Evolutionary conservation across 2,113 vertebrate species (phyloP).

Genomic region (Aviceda subcristata): DNA sequence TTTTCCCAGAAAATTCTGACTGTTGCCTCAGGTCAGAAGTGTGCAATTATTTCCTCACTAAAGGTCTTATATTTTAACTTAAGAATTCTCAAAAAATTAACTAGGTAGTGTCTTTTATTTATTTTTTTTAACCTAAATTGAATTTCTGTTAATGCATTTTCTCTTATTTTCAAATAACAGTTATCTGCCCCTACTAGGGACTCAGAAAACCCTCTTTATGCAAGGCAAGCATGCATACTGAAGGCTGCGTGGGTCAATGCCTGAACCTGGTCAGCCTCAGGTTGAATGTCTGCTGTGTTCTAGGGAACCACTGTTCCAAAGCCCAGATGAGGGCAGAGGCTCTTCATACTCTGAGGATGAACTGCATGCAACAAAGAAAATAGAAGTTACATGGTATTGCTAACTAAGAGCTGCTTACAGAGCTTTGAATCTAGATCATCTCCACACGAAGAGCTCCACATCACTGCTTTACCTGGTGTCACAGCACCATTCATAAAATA

Average conservation of each 20-base stretch:
- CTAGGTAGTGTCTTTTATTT: neutral
- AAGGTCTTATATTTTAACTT: constrained; percentile 28
- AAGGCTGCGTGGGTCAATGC: neutral
- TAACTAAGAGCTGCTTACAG: neutral
- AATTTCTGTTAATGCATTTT: constrained; percentile 1
- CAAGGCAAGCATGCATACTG: neutral
- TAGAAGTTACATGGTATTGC: neutral
- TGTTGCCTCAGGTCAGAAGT: constrained; percentile 30
- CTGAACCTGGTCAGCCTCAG: neutral
- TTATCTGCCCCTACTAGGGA: neutral
- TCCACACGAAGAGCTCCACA: neutral
- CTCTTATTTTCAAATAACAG: neutral
- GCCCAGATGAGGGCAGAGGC: neutral
- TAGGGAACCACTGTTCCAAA: neutral
- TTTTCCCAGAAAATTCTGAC: neutral
- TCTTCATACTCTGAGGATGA: neutral
- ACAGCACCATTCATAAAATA: neutral
- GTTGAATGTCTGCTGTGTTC: neutral
- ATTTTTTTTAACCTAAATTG: neutral
- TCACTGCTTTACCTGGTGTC: neutral
- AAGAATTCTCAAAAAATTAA: constrained; percentile 21
- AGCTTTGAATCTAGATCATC: neutral
- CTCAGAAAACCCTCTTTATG: neutral
- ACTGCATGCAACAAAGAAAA: neutral
- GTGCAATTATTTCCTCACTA: constrained; percentile 44